Percentiles rank a stretch among this genome's conserved stretches.
phyloP scores from a whole-genome alignment of 30 jellyfish, hydroid and myxozoan species.

The Pelagia noctiluca region DNA sequence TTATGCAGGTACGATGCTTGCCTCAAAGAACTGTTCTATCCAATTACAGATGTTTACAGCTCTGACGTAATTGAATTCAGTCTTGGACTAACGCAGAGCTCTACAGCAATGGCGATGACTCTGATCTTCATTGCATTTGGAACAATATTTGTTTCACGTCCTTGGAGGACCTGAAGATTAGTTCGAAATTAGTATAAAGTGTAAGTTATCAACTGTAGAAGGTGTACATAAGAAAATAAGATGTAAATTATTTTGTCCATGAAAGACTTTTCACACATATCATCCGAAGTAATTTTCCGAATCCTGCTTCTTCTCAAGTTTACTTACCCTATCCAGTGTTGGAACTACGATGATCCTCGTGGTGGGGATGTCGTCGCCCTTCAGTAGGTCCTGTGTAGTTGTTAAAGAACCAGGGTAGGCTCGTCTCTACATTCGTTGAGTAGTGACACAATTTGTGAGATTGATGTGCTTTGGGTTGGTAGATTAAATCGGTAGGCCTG shows the following conservation, averaged over 20 bases:
- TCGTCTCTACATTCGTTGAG: too few relatives aligned
- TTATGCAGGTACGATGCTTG: conserved; percentile 67
- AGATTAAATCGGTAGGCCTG: neutral
- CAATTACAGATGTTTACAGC: conserved; percentile 41
- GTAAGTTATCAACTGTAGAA: neutral
- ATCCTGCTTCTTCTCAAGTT: too few relatives aligned
- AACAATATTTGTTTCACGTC: conserved; percentile 42
- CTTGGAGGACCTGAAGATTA: conserved; percentile 37
- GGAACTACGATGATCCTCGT: too few relatives aligned
- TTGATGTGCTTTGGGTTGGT: neutral
- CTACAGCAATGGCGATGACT: conserved; percentile 70
- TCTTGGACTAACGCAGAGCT: conserved; percentile 34
- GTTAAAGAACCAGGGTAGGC: too few relatives aligned
- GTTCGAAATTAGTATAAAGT: neutral
- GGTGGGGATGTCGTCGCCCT: too few relatives aligned
- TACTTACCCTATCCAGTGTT: too few relatives aligned
- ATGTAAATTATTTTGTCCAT: too few relatives aligned
- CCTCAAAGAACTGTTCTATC: conserved; percentile 62
- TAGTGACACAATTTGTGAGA: too few relatives aligned
- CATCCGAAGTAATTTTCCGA: too few relatives aligned
- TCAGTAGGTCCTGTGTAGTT: too few relatives aligned
- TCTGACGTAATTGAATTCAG: conserved; percentile 19
- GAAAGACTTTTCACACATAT: too few relatives aligned
- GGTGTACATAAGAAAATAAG: too few relatives aligned
- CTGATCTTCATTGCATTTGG: conserved; percentile 58